These are phyloP conservation scores for Planococcus citri DNA, from an alignment of 1,140 invertebrate genomes.

Conservation along the genomic window DNA sequence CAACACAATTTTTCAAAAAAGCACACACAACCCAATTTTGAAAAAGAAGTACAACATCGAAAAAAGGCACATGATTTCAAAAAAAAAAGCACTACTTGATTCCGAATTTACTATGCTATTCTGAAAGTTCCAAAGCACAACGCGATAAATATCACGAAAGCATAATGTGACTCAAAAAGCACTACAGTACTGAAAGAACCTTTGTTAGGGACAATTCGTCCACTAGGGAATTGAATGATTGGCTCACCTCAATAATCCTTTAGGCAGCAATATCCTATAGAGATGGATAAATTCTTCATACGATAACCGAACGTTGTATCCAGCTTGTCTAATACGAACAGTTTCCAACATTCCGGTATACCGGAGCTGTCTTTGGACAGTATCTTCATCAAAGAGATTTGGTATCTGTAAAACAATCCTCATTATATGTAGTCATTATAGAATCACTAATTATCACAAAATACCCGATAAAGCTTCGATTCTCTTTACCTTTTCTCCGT, in stretches of 20 bases:
- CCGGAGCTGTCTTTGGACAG: conserved; percentile 68
- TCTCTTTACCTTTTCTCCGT: conserved; percentile 62
- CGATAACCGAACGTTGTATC: conserved; percentile 83
- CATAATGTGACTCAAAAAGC: too few species aligned
- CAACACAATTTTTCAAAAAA: too few species aligned
- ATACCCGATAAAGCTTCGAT: background rate
- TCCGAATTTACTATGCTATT: too few species aligned
- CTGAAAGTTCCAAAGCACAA: too few species aligned
- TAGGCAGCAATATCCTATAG: conserved; percentile 79
- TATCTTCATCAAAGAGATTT: conserved; percentile 85
- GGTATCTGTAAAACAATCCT: conserved; percentile 43
- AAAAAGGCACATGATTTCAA: background rate
- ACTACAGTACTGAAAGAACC: background rate
- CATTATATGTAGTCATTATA: background rate
- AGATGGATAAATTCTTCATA: conserved; percentile 91
- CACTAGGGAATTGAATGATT: background rate
- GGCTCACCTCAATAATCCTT: conserved; percentile 53
- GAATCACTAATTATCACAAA: background rate
- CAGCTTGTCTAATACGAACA: conserved; percentile 84
- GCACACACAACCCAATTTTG: too few species aligned
- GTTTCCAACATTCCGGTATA: conserved; percentile 97
- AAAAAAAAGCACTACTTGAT: background rate
- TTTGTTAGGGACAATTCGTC: too few species aligned
- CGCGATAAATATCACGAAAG: too few species aligned
- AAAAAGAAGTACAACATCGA: too few species aligned